Evolutionary conservation across 1,140 invertebrate species (phyloP).

Genomic region (Ceratosolen solmsi): DNA sequence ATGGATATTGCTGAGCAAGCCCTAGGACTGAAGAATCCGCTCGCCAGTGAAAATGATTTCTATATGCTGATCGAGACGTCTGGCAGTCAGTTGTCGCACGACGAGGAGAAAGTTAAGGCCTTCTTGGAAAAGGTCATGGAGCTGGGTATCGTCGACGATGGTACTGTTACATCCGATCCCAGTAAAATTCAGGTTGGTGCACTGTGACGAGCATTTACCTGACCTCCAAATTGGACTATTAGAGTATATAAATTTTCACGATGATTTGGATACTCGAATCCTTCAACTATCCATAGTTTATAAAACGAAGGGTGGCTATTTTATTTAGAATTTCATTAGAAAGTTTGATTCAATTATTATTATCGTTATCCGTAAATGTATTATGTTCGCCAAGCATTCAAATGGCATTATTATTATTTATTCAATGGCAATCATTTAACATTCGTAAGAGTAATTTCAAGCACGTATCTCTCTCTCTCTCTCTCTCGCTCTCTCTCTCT

Average conservation of each 20-base stretch:
- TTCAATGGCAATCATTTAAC: no score
- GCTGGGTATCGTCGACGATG: constrained; percentile 83
- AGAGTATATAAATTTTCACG: neutral
- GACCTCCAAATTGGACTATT: neutral
- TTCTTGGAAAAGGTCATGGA: constrained; percentile 86
- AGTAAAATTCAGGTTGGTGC: constrained; percentile 81
- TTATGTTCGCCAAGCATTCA: no score
- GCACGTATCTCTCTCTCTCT: no score
- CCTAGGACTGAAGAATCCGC: constrained; percentile 76
- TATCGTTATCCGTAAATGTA: no score
- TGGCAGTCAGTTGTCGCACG: constrained; percentile 86
- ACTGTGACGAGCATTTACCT: neutral
- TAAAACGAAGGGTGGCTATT: no score
- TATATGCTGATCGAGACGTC: constrained; percentile 94
- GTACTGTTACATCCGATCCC: constrained; percentile 86
- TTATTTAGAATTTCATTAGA: no score
- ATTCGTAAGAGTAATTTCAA: no score
- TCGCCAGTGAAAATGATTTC: constrained; percentile 78
- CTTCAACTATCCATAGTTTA: no score
- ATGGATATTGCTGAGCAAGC: constrained; percentile 77
- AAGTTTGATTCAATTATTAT: no score
- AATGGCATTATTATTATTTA: no score
- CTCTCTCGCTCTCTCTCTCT: no score
- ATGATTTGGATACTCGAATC: no score
- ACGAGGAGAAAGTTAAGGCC: constrained; percentile 87